These are phyloP conservation scores for Lepilemur ruficaudatus DNA, from an alignment of 2,797 vertebrate species.

Conservation along the genomic window DNA sequence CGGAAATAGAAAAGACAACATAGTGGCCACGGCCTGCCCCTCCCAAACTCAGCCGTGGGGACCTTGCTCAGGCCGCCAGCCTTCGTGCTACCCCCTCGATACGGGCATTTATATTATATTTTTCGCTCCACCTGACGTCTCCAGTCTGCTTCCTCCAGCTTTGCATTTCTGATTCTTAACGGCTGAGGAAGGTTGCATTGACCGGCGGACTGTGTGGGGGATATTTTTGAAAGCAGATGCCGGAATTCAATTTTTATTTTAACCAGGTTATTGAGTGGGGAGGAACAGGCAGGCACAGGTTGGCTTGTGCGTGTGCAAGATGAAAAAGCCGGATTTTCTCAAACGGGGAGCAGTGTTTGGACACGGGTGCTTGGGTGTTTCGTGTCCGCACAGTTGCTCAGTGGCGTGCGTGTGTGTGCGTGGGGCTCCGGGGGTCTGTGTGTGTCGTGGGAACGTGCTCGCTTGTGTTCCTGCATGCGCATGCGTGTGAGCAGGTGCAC, in stretches of 20 bases:
- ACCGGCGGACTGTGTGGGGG: background rate
- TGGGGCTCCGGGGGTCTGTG: rapidly evolving
- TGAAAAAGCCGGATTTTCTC: slow-evolving; percentile 39
- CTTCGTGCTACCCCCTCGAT: rapidly evolving
- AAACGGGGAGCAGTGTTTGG: background rate
- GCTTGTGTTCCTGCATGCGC: too few species aligned
- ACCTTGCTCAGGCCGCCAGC: rapidly evolving
- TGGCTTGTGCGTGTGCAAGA: background rate
- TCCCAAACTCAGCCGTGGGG: background rate
- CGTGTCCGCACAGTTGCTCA: rapidly evolving
- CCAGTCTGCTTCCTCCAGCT: background rate
- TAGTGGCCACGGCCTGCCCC: background rate
- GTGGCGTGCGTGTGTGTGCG: background rate
- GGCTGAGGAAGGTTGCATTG: slow-evolving; percentile 10
- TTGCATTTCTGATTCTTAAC: background rate
- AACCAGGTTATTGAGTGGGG: slow-evolving; percentile 69
- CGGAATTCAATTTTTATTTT: slow-evolving; percentile 75
- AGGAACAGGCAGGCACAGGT: background rate
- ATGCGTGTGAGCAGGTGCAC: too few species aligned
- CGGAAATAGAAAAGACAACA: background rate
- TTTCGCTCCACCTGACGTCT: background rate
- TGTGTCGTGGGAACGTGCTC: background rate
- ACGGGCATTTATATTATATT: background rate
- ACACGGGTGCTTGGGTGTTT: background rate
- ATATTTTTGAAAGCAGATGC: slow-evolving; percentile 53